Conservation (phyloP, 2,888 invertebrate species). For the Adelognathus sp. region DNA sequence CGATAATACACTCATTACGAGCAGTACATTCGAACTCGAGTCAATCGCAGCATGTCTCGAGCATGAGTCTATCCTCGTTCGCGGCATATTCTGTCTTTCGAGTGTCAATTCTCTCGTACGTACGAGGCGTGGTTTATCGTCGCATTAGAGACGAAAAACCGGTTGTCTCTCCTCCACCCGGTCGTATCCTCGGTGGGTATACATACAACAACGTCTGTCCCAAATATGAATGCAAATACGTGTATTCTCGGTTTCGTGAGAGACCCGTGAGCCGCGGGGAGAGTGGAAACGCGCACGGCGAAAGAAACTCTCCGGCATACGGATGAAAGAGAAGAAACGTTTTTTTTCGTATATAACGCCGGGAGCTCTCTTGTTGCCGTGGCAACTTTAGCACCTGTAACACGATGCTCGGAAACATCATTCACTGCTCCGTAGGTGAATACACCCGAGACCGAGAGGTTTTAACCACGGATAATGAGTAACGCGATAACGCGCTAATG, state of each 20-base stretch:
- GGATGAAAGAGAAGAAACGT: slow-evolving; percentile 8
- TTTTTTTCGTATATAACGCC: too few relatives aligned
- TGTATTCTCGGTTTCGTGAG: slow-evolving; percentile 39
- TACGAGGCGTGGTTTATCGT: slow-evolving; percentile 53
- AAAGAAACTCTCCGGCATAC: slow-evolving; percentile 18
- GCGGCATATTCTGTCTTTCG: too few relatives aligned
- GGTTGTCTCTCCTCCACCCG: slow-evolving; percentile 44
- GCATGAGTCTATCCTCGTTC: too few relatives aligned
- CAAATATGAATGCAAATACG: slow-evolving; percentile 66
- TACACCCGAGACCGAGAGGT: not conserved
- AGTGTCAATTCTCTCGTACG: slow-evolving; percentile 20
- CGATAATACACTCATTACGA: too few relatives aligned
- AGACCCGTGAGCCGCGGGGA: not conserved
- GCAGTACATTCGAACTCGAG: too few relatives aligned
- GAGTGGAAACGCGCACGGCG: not conserved
- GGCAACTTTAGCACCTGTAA: slow-evolving; percentile 54
- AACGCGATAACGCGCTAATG: slow-evolving; percentile 2
- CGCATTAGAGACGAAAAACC: slow-evolving; percentile 46
- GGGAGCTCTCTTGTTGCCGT: too few relatives aligned
- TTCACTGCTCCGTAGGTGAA: not conserved
- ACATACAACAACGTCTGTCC: slow-evolving; percentile 38
- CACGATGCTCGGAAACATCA: slow-evolving; percentile 30
- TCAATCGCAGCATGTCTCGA: too few relatives aligned
- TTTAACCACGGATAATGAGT: slow-evolving; percentile 6
- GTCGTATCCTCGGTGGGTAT: slow-evolving; percentile 29